Base-by-base conservation (phyloP, 2,113 vertebrate species). In the Macquaria ambigua region DNA sequence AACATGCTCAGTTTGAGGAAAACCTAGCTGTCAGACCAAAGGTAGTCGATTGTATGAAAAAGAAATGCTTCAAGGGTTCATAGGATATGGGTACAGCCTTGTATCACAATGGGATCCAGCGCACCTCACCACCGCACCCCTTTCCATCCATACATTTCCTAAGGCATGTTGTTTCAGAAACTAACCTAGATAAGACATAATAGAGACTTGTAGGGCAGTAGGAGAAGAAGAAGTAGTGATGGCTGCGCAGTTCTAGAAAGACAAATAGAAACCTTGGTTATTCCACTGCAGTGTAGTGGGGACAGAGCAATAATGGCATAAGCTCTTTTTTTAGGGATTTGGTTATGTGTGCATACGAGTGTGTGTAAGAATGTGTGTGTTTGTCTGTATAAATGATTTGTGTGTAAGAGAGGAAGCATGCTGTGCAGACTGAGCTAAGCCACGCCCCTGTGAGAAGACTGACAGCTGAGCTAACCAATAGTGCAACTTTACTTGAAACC, bases 401-500 rank as follows among this genome's bases (percentile, higher is more conserved):
- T 81, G 72, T 69, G 63, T 31, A 46, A 11, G 52, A 74, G 20
- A 81, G 9, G 58, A 68, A 41, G 39, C 20, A 61, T 77, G 72
- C n/a, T 63, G 52, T 69, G 56, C 53, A 77, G 73, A 56, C 62
- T 84, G 83, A 90, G 77, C 61, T 82, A 79, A 83, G 74, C 75
- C 64, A 67, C 50, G 4, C 74, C 79, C 62, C 58, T 86, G 55
- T 66, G 43, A 84, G 66, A 66, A 78, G 83, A 77, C 69, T 72
- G 81, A 87, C 74, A 82, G 72, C 85, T 78, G 84, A 82, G 71
- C 81, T 71, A 55, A 87, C 68, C 83, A 74, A 81, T 86, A 76
- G 83, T 83, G 87, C 83, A 85, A 79, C 75, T 90, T 92, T 92
- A 94, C 92, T 94, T 93, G 89, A 93, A 94, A 92, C 77, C 62